phyloP scores from a whole-genome alignment of 2,113 vertebrate genomes.

The Fukomys damarensis region DNA sequence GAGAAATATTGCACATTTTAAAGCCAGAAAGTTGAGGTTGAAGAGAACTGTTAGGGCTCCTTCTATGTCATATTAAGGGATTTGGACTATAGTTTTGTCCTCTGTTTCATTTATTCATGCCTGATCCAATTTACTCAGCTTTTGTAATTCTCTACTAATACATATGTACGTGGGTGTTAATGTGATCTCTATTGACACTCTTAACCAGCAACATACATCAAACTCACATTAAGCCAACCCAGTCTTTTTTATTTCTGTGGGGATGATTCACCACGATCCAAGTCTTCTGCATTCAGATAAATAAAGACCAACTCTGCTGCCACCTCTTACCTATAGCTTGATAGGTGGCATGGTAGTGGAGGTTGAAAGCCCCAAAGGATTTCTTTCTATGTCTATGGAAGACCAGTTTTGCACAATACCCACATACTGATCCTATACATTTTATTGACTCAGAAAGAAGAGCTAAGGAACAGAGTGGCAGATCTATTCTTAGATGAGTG shows the following conservation, averaged over 20 bases:
- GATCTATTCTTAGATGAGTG: background rate
- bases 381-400: background rate
- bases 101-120: background rate
- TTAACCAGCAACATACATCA: background rate
- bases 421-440: background rate
- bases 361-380: background rate
- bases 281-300: background rate
- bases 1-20: background rate
- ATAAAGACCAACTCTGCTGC: background rate
- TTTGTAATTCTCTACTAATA: background rate
- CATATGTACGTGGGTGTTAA: background rate
- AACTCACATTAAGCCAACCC: background rate
- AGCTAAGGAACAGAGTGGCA: background rate
- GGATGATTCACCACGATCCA: background rate
- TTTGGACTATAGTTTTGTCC: background rate
- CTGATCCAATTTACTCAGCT: slow-evolving; percentile 20
- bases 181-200: background rate
- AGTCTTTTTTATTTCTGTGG: background rate
- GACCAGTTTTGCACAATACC: background rate
- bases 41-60: background rate
- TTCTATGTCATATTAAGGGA: background rate
- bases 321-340: background rate
- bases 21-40: background rate
- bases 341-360: background rate
- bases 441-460: background rate